Evolutionary conservation across 2,888 invertebrate genomes (phyloP), one percentile per base, ranked within the genome.

Genomic region (Pseudococcus longispinus): DNA sequence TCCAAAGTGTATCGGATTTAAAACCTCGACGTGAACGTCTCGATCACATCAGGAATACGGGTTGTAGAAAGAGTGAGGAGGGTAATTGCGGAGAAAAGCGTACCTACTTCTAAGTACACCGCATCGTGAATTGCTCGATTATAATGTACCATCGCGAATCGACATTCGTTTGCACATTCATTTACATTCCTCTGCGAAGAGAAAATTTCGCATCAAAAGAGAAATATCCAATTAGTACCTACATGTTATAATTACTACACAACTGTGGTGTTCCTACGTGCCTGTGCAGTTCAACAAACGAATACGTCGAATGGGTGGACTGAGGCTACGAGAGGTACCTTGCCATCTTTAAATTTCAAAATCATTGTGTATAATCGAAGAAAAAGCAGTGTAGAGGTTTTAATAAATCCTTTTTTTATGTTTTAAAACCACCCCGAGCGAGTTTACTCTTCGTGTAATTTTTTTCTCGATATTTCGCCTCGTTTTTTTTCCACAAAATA

Each of bases 201-300:
- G 23, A 23, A 23, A 23, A 60, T 23, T 60, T 60, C 23, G 37
- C 60, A 70, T 20, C 70, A 70, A 70, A 70, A 70, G 70, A 70
- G 70, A 70, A 70, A 70, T 70, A 70, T 70, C 70, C 70, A 70
- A 70, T 70, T 70, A 70, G 70, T 70, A 29, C 29, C 15, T 8
- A 13, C 23, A 9, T 29, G 3, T 5, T 70, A 32, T 29, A 29
- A 29, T 70, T 23, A 60, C 9, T 70, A 32, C 70, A 70, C 29
- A 13, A 9, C 2, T 37, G 37, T 37, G 9, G 8, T 37, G 18
- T 2, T 3, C 18, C 23, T 1, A 65, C 3, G 4, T 51, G n/a
- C 18, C 13, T 13, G 44, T 46, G 13, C 37, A 37, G 8, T 37
- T 4, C 11, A 46, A 46, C 15, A 15, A 13, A 46, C 3, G 44